phyloP scores from a whole-genome alignment of 2,888 invertebrate genomes.

The Watsonalla cultraria region DNA sequence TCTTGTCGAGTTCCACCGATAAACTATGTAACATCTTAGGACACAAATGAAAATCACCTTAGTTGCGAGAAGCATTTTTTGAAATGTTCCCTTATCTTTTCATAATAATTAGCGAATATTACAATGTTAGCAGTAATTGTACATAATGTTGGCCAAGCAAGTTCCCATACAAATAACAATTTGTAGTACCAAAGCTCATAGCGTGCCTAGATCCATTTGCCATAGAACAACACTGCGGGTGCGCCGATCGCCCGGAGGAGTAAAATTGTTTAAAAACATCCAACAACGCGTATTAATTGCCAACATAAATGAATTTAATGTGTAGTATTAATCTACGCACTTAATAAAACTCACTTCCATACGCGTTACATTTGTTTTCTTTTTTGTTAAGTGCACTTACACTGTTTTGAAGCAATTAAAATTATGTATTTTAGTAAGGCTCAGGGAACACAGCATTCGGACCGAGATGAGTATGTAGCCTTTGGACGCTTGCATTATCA shows the following conservation, averaged over 20 bases:
- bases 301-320: conserved; percentile 62
- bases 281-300: conserved; percentile 56
- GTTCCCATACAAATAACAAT: conserved; percentile 40
- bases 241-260: conserved; percentile 40
- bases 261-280: conserved; percentile 47
- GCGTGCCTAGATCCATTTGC: conserved; percentile 57
- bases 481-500: too few species aligned
- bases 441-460: too few species aligned
- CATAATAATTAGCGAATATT: background rate
- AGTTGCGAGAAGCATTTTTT: conserved; percentile 9
- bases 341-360: conserved; percentile 23
- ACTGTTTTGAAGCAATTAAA: too few species aligned
- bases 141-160: conserved; percentile 7
- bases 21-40: too few species aligned
- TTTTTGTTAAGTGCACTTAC: background rate
- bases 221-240: conserved; percentile 26
- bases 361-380: background rate
- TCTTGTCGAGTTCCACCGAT: too few species aligned
- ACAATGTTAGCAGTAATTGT: background rate
- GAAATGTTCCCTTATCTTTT: conserved; percentile 5
- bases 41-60: too few species aligned
- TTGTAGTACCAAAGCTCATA: conserved; percentile 25
- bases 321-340: conserved; percentile 37
- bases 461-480: too few species aligned
- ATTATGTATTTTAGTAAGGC: too few species aligned